Base-by-base conservation (phyloP, 2,888 invertebrate species). In the Laothoe populi region DNA sequence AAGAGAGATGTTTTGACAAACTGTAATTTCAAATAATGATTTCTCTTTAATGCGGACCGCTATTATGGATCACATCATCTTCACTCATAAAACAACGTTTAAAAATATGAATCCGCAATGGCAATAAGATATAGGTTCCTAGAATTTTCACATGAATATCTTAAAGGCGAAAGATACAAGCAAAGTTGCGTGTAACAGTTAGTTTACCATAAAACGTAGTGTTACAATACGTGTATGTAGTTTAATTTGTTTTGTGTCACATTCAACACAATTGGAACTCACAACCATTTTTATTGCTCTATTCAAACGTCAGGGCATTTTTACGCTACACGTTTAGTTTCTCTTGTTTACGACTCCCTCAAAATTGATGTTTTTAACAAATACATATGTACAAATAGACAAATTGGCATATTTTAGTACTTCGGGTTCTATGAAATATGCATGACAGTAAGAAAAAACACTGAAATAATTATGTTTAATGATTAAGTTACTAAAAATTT, bases 171-270 rank as follows among this genome's bases (percentile, higher is more conserved):
- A 31, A 35, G 2, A 2, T 2, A 57, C 10, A 23, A 4, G 48
- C 3, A 13, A 38, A 13, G 1, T 13, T 38, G 13, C 11, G 11
- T 38, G 38, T 13, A 13, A 38, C 13, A 38, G 38, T 38, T 38
- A 10, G 38, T 38, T 38, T 38, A 38, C 11, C 13, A 11, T 38
- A 0, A 38, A 31, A 4, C 31, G 31, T 31, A 31, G 7, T 5
- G 31, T 31, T 31, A 31, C 48, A 48, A 8, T 8, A 42, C 42
- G 5, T 44, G 26, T 26, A 26, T 24, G 49, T 35, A 35, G 31
- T 53, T 53, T n/a, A 35, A 40, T 53, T 26, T 19, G n/a, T 38
- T 31, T 63, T 42, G 35, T 46, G 46, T 53, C 31, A 11, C 31
- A 35, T 53, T 35, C 19, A 19, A 19, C 35, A 53, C 35, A 16